Base-by-base conservation (phyloP, 2,888 invertebrate species). In the Amphimallon solstitiale region DNA sequence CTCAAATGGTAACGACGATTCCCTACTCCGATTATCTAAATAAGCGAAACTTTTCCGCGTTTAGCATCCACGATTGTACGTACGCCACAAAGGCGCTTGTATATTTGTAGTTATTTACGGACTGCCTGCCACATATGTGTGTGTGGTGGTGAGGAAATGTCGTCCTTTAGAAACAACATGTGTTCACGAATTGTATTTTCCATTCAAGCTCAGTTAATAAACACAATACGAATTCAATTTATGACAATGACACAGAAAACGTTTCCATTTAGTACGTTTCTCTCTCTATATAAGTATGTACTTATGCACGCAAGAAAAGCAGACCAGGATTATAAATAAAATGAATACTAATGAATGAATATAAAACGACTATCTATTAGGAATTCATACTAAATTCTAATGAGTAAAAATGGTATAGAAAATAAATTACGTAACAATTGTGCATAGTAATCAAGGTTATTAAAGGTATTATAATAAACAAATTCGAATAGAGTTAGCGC, bases 21-120 rank as follows among this genome's bases (percentile, higher is more conserved):
- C n/a, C n/a, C n/a, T 5, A 29, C 9, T 29, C 9, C 29, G 43
- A 23, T 43, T 59, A 59, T 45, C 29, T 59, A 59, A 59, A 59
- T 45, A 43, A 59, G 56, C 43, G 29, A 59, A 59, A 59, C 56
- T 59, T 59, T 59, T 59, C 45, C 56, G 43, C 43, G 43, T 59
- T 19, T n/a, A 15, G 29, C 56, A 5, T 59, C 15, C n/a, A 35
- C 15, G 40, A 29, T n/a, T 29, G 29, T 9, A 29, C 29, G 5
- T 29, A 29, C 29, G 6, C 29, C 43, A 43, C 43, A 43, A 43
- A 56, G 12, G 56, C 56, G 29, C 15, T 59, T 45, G 29, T 45
- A 45, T 45, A 7, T 45, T 19, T 19, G 10, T 15, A 7, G 10
- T 17, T 10, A 19, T 45, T 19, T 45, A 45, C n/a, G 52, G 21